Percentiles rank a stretch among this genome's conserved stretches.
phyloP scores from a whole-genome alignment of 2,113 vertebrate species.

The Rhinogobius similis region DNA sequence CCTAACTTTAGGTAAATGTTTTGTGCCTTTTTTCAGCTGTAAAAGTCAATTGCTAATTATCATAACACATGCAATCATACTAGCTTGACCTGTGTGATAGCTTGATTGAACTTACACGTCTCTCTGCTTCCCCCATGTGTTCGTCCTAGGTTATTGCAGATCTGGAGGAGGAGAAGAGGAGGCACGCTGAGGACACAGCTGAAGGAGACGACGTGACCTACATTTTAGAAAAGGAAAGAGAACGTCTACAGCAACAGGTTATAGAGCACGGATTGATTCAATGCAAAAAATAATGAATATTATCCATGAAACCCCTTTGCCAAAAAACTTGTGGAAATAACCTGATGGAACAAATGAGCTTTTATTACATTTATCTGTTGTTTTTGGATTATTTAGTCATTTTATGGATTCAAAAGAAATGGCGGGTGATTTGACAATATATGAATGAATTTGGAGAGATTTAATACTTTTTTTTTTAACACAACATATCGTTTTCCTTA shows the following conservation, averaged over 20 bases:
- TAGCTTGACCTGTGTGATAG: neutral
- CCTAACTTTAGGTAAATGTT: too few relatives aligned
- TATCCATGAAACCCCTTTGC: neutral
- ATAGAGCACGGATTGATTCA: neutral
- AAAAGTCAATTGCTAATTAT: too few relatives aligned
- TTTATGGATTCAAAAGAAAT: too few relatives aligned
- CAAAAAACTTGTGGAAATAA: neutral
- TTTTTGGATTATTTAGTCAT: too few relatives aligned
- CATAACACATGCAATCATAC: too few relatives aligned
- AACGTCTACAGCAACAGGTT: conserved; percentile 95
- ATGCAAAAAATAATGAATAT: neutral
- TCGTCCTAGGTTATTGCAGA: conserved; percentile 90
- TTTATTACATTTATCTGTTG: too few relatives aligned
- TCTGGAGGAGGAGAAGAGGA: conserved; percentile 91
- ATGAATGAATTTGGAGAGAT: too few relatives aligned
- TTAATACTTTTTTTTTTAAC: too few relatives aligned
- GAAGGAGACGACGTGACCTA: conserved; percentile 98
- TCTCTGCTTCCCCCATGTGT: conserved; percentile 38
- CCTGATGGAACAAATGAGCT: too few relatives aligned
- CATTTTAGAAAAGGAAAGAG: conserved; percentile 95
- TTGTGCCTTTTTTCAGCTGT: too few relatives aligned
- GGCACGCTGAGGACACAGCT: conserved; percentile 93
- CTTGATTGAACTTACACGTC: neutral
- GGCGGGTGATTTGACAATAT: too few relatives aligned
- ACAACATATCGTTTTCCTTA: too few relatives aligned